Conservation (phyloP, 1,140 invertebrate species). For the Pogonomyrmex barbatus region DNA sequence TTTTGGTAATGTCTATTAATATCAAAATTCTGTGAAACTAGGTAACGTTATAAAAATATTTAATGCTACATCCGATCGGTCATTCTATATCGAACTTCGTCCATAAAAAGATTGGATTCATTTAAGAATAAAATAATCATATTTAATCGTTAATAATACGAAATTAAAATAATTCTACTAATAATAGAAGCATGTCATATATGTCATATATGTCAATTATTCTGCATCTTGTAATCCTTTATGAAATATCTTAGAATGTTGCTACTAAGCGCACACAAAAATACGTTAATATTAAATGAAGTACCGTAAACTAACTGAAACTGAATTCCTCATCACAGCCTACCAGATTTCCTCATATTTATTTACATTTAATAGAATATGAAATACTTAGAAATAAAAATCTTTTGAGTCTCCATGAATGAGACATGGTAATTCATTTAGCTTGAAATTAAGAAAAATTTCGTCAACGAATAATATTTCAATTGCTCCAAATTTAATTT, state of each 20-base stretch:
- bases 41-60: background rate
- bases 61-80: background rate
- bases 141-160: slow-evolving; percentile 7
- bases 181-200: background rate
- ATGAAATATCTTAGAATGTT: background rate
- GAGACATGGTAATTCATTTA: background rate
- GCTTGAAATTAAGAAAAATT: background rate
- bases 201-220: background rate
- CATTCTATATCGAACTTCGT: background rate
- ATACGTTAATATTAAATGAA: slow-evolving; percentile 3
- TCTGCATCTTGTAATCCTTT: background rate
- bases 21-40: background rate
- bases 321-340: background rate
- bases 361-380: background rate
- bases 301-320: background rate
- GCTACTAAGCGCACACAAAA: background rate
- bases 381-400: background rate
- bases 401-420: background rate
- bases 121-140: slow-evolving; percentile 10
- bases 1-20: background rate
- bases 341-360: background rate
- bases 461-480: background rate
- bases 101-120: background rate
- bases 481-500: background rate
- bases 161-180: background rate